Base-by-base conservation (phyloP, 2,797 vertebrate species). In the Simalia tracyae region DNA sequence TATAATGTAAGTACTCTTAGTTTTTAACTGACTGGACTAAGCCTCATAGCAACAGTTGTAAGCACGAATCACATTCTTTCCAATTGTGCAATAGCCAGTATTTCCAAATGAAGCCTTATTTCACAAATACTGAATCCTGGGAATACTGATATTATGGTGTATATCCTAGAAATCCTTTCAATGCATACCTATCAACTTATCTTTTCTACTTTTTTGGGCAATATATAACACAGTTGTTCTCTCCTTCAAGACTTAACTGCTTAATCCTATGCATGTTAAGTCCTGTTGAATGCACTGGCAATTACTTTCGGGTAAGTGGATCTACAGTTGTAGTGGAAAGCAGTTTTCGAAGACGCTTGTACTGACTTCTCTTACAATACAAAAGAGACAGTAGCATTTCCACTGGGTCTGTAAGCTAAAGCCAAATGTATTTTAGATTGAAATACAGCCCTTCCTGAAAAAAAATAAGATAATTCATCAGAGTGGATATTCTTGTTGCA, bases 51-150 rank as follows among this genome's bases (percentile, higher is more conserved):
- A 95, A 90, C 91, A 81, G 22, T 95, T 63, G 26, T 9, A 61
- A 89, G 36, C 7, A 10, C 94, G 92, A 94, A 94, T 95, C 93
- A 86, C 89, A 94, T 93, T 95, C 94, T 89, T 89, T 95, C 86
- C 93, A 68, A 36, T 72, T 94, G 96, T 95, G 91, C 86, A 94
- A 36, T 95, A 93, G 92, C 95, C 89, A 93, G 90, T 94, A 95
- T 96, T 94, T 96, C 68, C 94, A 93, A 94, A 92, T 96, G 95
- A 94, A 96, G 95, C 88, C 95, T 95, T 93, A 88, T 92, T 96
- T 97, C 76, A 93, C 87, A 94, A 95, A 95, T 94, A 91, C 94
- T 90, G 94, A 85, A 90, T 93, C 93, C 92, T 90, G 95, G 87
- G 92, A 36, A 94, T 93, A 91, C 57, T 92, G 81, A 94, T 94